phyloP scores from a whole-genome alignment of 1,140 invertebrate species.

The Pseudomyrmex concolor region DNA sequence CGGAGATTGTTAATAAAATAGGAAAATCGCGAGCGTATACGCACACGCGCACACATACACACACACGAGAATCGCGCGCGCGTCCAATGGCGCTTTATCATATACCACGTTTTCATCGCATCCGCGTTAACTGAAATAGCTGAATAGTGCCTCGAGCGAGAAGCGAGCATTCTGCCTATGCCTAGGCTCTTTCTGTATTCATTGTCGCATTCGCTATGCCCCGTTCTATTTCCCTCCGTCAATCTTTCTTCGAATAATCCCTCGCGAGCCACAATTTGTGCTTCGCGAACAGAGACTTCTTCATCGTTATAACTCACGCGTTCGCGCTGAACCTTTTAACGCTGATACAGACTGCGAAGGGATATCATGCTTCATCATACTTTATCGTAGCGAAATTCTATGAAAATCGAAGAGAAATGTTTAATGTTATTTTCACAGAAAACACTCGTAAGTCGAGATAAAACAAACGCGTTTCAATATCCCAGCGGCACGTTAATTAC shows the following conservation, averaged over 20 bases:
- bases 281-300: not conserved
- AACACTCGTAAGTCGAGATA: too few species aligned
- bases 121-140: conserved; percentile 46
- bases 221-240: conserved; percentile 42
- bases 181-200: not conserved
- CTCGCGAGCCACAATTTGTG: not conserved
- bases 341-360: not conserved
- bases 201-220: conserved; percentile 31
- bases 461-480: too few species aligned
- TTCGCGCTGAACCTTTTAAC: conserved; percentile 2
- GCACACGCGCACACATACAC: too few species aligned
- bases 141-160: conserved; percentile 9
- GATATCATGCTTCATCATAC: too few species aligned
- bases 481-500: too few species aligned
- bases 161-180: not conserved
- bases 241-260: conserved; percentile 24
- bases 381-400: too few species aligned
- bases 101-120: conserved; percentile 21
- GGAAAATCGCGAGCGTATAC: too few species aligned
- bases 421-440: too few species aligned
- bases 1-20: not conserved
- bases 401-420: too few species aligned
- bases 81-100: conserved; percentile 12
- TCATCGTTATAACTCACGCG: not conserved
- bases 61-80: not conserved